Base-by-base conservation (phyloP, 92 coral and sea anemone genomes). In the Zoanthus solanderi region DNA sequence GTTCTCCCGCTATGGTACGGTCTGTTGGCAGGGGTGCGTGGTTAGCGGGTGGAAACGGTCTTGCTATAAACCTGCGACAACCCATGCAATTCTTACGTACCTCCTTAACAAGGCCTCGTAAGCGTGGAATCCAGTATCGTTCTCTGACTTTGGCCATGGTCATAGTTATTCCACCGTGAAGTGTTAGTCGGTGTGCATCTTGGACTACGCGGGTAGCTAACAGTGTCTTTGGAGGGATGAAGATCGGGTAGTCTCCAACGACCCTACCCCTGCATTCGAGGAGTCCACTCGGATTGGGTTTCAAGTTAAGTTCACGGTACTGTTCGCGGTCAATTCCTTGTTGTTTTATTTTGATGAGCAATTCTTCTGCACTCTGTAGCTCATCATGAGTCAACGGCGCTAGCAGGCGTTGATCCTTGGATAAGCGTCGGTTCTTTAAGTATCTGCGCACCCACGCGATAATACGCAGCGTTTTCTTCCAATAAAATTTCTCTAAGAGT, bases 371-470 rank as follows among this genome's bases (percentile, higher is more conserved):
- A 0, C 42, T 37, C 0, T 37, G 1, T 65, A 65, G 9, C 15
- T 65, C 18, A 0, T 16, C 71, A 65, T 0, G 71, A 30, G 75
- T 46, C 61, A 82, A 53, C 14, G 76, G 65, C 10, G 11, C 52
- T 44, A 3, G 9, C 17, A 88, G 11, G 52, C 80, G 60, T 53
- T 88, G 87, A 2, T 71, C 61, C 66, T 91, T 86, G 6, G 76
- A 71, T 37, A 78, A 47, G 48, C 86, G 76, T 18, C 75, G 72
- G 76, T 75, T 84, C 60, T 44, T 7, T 46, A 83, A 7, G 83
- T 79, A 88, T 53, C 83, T 47, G 73, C 71, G 83, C 68, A 75
- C 67, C 91, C 88, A 88, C 0, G 83, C 91, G 57, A 78, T 69
- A 76, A 78, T 82, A 56, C 92, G 57, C n/a, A 87, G 14, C 23